These are phyloP conservation scores for Caranx melampygus DNA, from an alignment of 2,113 vertebrate species.

Conservation along the genomic window DNA sequence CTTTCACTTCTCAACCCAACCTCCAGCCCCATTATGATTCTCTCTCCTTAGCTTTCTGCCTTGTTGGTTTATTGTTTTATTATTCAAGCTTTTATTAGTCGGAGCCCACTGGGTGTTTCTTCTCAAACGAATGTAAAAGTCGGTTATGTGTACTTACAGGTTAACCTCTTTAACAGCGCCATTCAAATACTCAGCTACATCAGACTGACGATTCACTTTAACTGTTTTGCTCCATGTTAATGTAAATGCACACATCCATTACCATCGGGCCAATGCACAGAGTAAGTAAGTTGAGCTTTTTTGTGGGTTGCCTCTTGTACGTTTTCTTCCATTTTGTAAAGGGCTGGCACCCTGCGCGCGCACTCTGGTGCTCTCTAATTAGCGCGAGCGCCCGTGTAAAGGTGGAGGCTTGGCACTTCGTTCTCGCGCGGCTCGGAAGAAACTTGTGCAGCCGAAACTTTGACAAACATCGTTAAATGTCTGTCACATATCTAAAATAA, in stretches of 20 bases:
- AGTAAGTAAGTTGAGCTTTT: background rate
- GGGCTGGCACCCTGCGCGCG: constrained; percentile 70
- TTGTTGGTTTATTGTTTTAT: background rate
- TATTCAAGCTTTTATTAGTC: background rate
- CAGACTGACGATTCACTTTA: background rate
- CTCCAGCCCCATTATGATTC: background rate
- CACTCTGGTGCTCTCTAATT: constrained; percentile 65
- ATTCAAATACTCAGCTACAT: background rate
- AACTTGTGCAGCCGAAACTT: constrained; percentile 73
- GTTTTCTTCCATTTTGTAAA: constrained; percentile 66
- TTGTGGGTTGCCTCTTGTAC: constrained; percentile 17
- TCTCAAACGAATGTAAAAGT: no score
- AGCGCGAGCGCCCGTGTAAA: constrained; percentile 57
- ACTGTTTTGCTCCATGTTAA: background rate
- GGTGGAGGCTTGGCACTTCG: constrained; percentile 48
- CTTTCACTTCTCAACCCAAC: constrained; percentile 8
- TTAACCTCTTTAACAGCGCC: background rate
- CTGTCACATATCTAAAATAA: constrained; percentile 14
- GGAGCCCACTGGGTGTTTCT: background rate
- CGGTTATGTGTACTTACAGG: background rate
- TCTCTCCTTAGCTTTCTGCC: background rate
- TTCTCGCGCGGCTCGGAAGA: constrained; percentile 30
- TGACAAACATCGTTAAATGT: constrained; percentile 49
- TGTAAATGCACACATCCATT: background rate
- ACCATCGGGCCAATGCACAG: background rate